phyloP scores from a whole-genome alignment of 2,797 vertebrate genomes.

The Hypotaenidia philippensis region DNA sequence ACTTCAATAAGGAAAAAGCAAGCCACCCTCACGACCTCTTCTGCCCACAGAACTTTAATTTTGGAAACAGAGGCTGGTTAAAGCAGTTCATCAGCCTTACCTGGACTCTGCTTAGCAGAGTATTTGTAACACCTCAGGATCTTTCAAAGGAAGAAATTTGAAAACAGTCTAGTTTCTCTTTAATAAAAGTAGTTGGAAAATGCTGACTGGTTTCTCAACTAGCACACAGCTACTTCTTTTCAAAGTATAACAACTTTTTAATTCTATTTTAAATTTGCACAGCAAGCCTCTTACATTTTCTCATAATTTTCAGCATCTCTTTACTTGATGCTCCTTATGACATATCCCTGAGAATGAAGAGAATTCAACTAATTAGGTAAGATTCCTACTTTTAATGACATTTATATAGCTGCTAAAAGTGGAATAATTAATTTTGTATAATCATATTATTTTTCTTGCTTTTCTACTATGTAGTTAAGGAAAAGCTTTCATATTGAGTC shows the following conservation, averaged over 20 bases:
- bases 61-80: slow-evolving; percentile 71
- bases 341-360: neutral
- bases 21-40: slow-evolving; percentile 69
- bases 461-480: neutral
- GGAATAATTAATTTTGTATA: neutral
- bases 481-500: neutral
- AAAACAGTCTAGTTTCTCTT: slow-evolving; percentile 60
- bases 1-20: slow-evolving; percentile 74
- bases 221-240: slow-evolving; percentile 13
- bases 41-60: slow-evolving; percentile 76
- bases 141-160: slow-evolving; percentile 69
- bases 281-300: neutral
- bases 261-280: neutral
- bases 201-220: slow-evolving; percentile 18
- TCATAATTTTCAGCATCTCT: neutral
- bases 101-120: slow-evolving; percentile 65
- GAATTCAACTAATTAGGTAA: neutral
- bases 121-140: slow-evolving; percentile 46
- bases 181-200: slow-evolving; percentile 58
- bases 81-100: slow-evolving; percentile 74
- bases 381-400: neutral
- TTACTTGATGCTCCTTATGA: neutral
- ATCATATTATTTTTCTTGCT: neutral
- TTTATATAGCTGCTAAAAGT: neutral
- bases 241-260: neutral